Base-by-base conservation (phyloP, 2,888 invertebrate species). In the Drosophila percnosoma region DNA sequence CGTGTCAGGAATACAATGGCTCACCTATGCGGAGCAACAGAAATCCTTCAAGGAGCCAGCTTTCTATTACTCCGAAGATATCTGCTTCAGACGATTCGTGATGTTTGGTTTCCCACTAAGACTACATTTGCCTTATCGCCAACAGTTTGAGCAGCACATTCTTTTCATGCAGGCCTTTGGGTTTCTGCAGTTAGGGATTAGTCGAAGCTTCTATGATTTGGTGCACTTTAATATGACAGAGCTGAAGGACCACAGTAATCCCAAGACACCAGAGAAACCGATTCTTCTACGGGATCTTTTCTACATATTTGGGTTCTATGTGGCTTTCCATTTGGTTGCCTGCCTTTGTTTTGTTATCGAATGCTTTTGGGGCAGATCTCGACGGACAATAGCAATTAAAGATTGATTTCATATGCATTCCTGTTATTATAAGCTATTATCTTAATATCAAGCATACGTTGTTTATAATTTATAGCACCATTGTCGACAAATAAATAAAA, bases 11-110 rank as follows among this genome's bases (percentile, higher is more conserved):
- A 0, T 66, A 0, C 82, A 75, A 18, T 89, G 87, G 85, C 15
- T 4, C 1, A 66, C 78, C 24, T 81, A 73, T 36, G 15, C 29
- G 0, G 81, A 89, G 53, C 89, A 87, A 52, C 88, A 89, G 45
- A 49, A 68, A 15, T 1, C 63, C 1, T 89, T 85, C 7, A 0
- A 62, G 2, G 31, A 51, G 2, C 76, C 77, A 1, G 7, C 71
- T 4, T 89, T 81, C 53, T 89, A 75, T 36, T 87, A 63, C 31
- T 63, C 77, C 7, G 18, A 76, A 0, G 75, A 78, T 7, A 5
- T 81, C 2, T 83, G 83, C 42, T 8, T 85, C 1, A 49, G 60
- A 2, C 55, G 36, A 0, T 67, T 69, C 8, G 0, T 68, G 5
- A 33, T 68, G 2, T 27, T 77, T 4, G 49, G 60, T 31, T 0